Evolutionary conservation across 1,140 invertebrate species (phyloP).

Genomic region (Nasonia longicornis): DNA sequence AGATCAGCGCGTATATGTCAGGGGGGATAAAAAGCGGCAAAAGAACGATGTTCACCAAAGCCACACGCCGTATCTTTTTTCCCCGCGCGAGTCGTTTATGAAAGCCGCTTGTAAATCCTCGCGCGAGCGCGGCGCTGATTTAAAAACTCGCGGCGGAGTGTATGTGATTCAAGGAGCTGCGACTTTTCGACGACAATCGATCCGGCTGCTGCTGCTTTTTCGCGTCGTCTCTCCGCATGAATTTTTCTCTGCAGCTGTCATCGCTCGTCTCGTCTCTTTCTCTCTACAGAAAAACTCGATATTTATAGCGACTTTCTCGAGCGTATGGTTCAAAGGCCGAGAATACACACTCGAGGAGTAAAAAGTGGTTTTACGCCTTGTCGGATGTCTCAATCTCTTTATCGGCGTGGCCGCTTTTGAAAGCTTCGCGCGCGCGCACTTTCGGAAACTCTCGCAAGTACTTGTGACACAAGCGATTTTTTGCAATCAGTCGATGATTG

Average conservation of each 20-base stretch:
- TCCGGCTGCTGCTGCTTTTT: neutral
- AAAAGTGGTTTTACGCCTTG: slow-evolving; percentile 19
- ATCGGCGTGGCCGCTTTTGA: neutral
- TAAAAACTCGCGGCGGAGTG: slow-evolving; percentile 18
- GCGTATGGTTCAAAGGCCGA: slow-evolving; percentile 14
- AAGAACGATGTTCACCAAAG: slow-evolving; percentile 5
- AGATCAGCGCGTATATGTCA: neutral
- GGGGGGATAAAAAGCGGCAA: neutral
- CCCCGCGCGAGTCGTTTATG: neutral
- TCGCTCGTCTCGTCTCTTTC: slow-evolving; percentile 51
- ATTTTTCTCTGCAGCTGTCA: slow-evolving; percentile 21
- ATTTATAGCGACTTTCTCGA: neutral
- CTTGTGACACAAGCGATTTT: neutral
- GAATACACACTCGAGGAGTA: neutral
- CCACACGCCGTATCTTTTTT: neutral
- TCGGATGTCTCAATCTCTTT: slow-evolving; percentile 18
- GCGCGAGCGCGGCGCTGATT: neutral
- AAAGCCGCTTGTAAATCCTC: slow-evolving; percentile 12
- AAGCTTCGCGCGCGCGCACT: neutral
- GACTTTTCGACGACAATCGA: neutral
- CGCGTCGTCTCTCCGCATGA: neutral
- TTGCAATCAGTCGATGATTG: neutral
- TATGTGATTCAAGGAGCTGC: slow-evolving; percentile 7
- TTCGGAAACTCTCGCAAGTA: neutral
- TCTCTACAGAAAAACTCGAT: slow-evolving; percentile 27